Evolutionary conservation across 1,140 invertebrate genomes (phyloP), one percentile per base, ranked within the genome.

Genomic region (Pomacea maculata): DNA sequence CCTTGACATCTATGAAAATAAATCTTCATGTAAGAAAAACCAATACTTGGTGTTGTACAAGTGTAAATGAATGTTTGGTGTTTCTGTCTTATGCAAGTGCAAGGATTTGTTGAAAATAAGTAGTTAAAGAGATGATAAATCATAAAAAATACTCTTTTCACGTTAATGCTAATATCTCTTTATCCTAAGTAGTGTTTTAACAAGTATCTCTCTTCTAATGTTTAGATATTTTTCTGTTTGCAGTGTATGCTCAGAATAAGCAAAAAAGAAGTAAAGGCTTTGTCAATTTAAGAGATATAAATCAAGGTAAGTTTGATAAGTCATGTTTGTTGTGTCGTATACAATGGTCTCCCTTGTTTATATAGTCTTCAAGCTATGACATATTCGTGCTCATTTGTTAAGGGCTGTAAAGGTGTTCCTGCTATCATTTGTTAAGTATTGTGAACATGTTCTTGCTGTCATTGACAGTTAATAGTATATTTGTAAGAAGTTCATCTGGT

Each of bases 1-100:
- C 82, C 83, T 91, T 6, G 91, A 91, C 83, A 90, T 91, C 29
- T 90, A 89, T 82, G 91, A 91, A 83, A 90, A 91, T 82, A 91
- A 91, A 83, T 89, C 89, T 15, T 90, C 90, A 65, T 87, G 89
- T 91, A 86, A 89, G 88, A 61, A 61, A 9, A 61, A 1, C 9
- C 9, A 14, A 11, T 61, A 61, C 57, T 61, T 61, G 1, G 57
- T 61, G 11, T 61, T 45, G 34, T 0, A 45, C 34, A 4, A 6
- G 34, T 45, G 57, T 11, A 61, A 17, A 61, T 61, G 8, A 14
- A 14, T 61, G 57, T 17, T 61, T 61, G 57, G 57, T 61, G 6
- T 45, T 45, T 45, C 34, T 45, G 34, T 45, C 34, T 45, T 45
- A 0, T 45, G 34, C 34, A 45, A 45, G 34, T 45, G 34, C 34